Percentiles rank a stretch among this genome's conserved stretches.
Conservation (phyloP, 2,113 vertebrate genomes). For the Elephas maximus region DNA sequence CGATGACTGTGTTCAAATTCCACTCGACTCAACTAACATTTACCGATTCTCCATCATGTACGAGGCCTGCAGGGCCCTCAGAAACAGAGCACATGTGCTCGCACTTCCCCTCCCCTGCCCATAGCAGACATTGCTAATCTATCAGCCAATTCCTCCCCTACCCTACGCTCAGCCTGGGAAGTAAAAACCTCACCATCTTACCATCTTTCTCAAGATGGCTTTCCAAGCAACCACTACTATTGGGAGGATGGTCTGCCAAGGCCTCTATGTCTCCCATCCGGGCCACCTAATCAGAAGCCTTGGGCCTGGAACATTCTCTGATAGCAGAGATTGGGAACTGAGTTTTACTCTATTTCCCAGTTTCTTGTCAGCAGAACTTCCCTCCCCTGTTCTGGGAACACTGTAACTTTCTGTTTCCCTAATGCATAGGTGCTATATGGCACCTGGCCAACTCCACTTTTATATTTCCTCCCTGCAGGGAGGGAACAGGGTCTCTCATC, state of each 20-base stretch:
- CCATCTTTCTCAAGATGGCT: neutral
- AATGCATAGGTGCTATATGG: neutral
- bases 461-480: neutral
- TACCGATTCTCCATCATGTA: slow-evolving; percentile 18
- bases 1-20: slow-evolving; percentile 77
- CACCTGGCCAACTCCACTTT: neutral
- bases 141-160: neutral
- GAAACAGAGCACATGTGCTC: neutral
- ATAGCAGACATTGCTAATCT: neutral
- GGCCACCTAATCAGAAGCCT: neutral
- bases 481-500: neutral
- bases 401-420: neutral
- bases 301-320: neutral
- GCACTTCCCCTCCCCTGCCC: fast-evolving
- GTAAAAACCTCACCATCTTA: neutral
- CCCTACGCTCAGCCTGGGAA: neutral
- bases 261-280: neutral
- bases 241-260: neutral
- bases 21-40: slow-evolving; percentile 75
- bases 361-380: neutral
- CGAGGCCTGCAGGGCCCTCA: neutral
- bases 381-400: neutral
- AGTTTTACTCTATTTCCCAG: neutral
- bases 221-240: neutral
- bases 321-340: neutral